Conservation (phyloP, 2,888 invertebrate species). For the Chromoteleia sp. region DNA sequence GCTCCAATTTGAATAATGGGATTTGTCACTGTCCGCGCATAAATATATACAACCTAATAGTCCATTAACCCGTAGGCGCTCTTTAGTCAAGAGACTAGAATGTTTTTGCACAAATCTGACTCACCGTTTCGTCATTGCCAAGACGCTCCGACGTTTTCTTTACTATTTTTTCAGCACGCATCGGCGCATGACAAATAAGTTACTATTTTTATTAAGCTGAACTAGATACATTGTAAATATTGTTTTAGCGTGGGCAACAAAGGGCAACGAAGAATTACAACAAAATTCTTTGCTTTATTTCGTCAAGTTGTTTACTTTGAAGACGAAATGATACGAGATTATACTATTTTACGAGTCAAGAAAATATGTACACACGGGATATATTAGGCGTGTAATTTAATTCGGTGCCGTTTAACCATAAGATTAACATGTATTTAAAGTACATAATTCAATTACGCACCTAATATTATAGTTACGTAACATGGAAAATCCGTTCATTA, state of each 20-base stretch:
- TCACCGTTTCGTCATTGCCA: constrained; percentile 24
- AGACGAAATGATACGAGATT: background rate
- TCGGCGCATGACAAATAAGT: constrained; percentile 20
- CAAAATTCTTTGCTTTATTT: constrained; percentile 8
- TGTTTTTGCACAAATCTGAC: constrained; percentile 35
- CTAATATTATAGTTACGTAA: too few species aligned
- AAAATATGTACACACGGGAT: too few species aligned
- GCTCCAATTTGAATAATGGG: constrained; percentile 24
- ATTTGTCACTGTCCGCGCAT: constrained; percentile 2
- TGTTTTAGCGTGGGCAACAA: constrained; percentile 29
- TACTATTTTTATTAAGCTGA: constrained; percentile 33
- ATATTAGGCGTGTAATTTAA: too few species aligned
- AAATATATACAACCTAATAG: constrained; percentile 17
- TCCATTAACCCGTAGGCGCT: constrained; percentile 37
- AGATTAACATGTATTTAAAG: too few species aligned
- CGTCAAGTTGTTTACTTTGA: constrained; percentile 4
- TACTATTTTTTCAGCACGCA: constrained; percentile 21
- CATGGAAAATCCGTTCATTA: too few species aligned
- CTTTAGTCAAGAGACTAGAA: constrained; percentile 20
- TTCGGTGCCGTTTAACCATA: too few species aligned
- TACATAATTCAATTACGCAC: too few species aligned
- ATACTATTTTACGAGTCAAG: too few species aligned
- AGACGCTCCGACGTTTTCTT: constrained; percentile 17
- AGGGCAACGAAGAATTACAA: too few species aligned
- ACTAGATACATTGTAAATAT: constrained; percentile 38